These are phyloP conservation scores for Eleginops maclovinus DNA, from an alignment of 2,113 vertebrate species.

Conservation along the genomic window DNA sequence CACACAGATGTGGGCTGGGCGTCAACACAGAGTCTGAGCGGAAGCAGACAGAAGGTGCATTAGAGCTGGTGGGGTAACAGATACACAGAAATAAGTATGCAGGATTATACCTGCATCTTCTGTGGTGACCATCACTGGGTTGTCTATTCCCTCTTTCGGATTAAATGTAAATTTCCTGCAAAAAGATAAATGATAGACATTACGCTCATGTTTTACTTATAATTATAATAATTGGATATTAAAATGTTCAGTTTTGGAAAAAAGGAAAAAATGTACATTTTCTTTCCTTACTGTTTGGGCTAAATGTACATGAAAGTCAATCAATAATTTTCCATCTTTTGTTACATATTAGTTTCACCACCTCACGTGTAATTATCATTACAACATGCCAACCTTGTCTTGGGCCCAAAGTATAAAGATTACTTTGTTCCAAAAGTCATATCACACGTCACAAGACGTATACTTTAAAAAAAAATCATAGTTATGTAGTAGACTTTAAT, in stretches of 20 bases:
- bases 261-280: neutral
- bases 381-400: constrained; percentile 37
- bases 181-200: constrained; percentile 24
- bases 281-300: neutral
- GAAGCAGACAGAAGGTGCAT: constrained; percentile 1
- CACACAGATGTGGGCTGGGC: constrained; percentile 83
- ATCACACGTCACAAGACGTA: too few species aligned
- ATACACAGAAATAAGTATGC: neutral
- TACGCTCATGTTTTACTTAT: neutral
- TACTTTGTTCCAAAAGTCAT: constrained; percentile 45
- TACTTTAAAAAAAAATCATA: too few species aligned
- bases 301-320: neutral
- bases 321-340: neutral
- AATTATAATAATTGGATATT: neutral
- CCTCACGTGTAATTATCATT: neutral
- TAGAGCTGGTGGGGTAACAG: neutral
- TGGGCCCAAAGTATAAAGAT: constrained; percentile 40
- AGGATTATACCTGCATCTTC: constrained; percentile 86
- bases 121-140: constrained; percentile 89
- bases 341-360: neutral
- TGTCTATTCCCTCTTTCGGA: constrained; percentile 94
- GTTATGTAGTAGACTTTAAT: too few species aligned
- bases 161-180: constrained; percentile 92
- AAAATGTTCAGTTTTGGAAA: neutral
- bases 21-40: constrained; percentile 33